Conservation (phyloP, 2,797 vertebrate genomes). For the Hoplostethus mediterraneus region DNA sequence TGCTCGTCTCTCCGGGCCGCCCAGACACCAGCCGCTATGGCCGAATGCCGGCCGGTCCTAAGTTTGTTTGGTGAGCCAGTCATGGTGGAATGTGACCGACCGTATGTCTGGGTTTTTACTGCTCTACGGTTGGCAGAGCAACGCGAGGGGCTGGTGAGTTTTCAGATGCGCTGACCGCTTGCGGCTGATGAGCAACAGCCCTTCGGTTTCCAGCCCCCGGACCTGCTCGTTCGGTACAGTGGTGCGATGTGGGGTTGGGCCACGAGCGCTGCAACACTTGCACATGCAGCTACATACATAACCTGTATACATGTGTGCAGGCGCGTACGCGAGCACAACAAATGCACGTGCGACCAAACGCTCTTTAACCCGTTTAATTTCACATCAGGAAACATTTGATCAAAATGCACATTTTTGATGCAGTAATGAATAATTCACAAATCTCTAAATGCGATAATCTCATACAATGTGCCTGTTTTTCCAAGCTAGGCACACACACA, state of each 20-base stretch:
- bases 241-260: conserved; percentile 17
- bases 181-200: conserved; percentile 37
- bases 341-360: no score
- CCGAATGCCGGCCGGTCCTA: conserved; percentile 41
- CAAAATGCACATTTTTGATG: no score
- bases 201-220: conserved; percentile 10
- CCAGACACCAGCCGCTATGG: conserved; percentile 20
- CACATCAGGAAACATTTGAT: no score
- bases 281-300: neutral
- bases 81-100: conserved; percentile 33
- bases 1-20: conserved; percentile 1
- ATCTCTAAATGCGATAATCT: neutral
- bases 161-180: conserved; percentile 23
- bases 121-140: conserved; percentile 20
- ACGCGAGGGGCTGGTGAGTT: no score
- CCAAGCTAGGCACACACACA: neutral
- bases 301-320: neutral
- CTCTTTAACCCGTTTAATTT: no score
- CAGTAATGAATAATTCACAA: neutral
- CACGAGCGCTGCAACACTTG: no score
- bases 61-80: conserved; percentile 37
- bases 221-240: neutral
- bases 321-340: neutral
- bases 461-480: neutral
- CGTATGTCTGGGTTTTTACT: conserved; percentile 30